Conservation (phyloP, 2,888 invertebrate genomes). For the Protonemura montana region DNA sequence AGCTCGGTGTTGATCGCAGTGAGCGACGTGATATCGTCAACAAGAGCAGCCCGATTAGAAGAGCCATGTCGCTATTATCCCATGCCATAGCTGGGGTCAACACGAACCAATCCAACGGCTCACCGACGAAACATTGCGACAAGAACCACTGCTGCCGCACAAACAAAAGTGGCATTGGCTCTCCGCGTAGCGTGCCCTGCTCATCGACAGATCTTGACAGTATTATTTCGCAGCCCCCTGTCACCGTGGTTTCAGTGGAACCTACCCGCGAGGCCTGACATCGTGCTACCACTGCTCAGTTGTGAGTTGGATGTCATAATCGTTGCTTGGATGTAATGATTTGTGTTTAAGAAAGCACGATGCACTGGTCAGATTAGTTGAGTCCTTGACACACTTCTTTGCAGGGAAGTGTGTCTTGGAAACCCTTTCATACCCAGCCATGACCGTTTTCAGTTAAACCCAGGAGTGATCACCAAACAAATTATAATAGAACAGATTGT, state of each 20-base stretch:
- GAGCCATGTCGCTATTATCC: slow-evolving; percentile 65
- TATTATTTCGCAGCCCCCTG: not conserved
- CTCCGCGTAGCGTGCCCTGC: not conserved
- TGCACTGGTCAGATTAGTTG: too few relatives aligned
- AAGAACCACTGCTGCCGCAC: slow-evolving; percentile 47
- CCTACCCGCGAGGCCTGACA: slow-evolving; percentile 47
- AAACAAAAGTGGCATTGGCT: slow-evolving; percentile 30
- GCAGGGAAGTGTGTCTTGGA: too few relatives aligned
- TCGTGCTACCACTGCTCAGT: slow-evolving; percentile 35
- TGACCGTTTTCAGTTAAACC: too few relatives aligned
- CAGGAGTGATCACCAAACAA: too few relatives aligned
- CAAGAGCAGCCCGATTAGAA: not conserved
- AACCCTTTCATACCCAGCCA: too few relatives aligned
- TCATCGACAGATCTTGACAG: not conserved
- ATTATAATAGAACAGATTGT: too few relatives aligned
- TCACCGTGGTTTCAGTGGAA: not conserved
- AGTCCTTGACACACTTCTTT: too few relatives aligned
- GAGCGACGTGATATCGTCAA: not conserved
- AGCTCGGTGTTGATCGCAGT: not conserved
- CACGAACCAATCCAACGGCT: slow-evolving; percentile 33
- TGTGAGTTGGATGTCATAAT: too few relatives aligned
- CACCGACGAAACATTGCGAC: slow-evolving; percentile 43
- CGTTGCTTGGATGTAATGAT: too few relatives aligned
- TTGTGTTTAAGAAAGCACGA: too few relatives aligned
- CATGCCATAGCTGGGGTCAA: slow-evolving; percentile 64